Conservation (phyloP, 2,113 vertebrate species). For the Eudorcas thomsonii region DNA sequence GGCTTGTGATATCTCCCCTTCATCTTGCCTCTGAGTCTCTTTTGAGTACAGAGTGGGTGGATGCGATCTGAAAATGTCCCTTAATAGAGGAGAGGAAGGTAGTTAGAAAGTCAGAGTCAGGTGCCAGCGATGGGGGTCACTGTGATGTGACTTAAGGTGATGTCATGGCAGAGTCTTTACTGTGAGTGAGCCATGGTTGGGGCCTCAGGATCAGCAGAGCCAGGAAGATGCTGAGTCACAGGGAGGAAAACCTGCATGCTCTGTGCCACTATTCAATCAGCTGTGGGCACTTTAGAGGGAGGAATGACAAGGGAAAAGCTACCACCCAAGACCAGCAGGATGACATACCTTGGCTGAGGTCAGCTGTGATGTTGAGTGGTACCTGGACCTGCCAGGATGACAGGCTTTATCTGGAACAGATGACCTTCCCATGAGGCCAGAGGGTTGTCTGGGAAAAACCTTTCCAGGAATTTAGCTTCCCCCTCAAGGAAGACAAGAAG, state of each 20-base stretch:
- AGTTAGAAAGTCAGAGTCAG: not conserved
- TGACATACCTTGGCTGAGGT: not conserved
- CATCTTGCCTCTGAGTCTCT: not conserved
- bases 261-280: not conserved
- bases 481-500: not conserved
- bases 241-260: not conserved
- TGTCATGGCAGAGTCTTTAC: not conserved
- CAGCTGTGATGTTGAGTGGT: too few relatives aligned
- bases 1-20: not conserved
- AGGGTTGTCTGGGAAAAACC: not conserved
- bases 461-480: not conserved
- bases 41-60: not conserved
- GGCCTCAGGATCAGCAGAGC: not conserved
- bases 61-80: not conserved
- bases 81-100: not conserved
- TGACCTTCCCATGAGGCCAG: not conserved
- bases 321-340: not conserved
- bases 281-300: not conserved
- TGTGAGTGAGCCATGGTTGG: not conserved
- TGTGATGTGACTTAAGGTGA: not conserved
- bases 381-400: not conserved
- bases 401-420: not conserved
- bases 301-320: not conserved
- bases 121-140: not conserved
- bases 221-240: not conserved